Conservation (phyloP, 2,113 vertebrate species). For the Pomatorhinus ruficollis region DNA sequence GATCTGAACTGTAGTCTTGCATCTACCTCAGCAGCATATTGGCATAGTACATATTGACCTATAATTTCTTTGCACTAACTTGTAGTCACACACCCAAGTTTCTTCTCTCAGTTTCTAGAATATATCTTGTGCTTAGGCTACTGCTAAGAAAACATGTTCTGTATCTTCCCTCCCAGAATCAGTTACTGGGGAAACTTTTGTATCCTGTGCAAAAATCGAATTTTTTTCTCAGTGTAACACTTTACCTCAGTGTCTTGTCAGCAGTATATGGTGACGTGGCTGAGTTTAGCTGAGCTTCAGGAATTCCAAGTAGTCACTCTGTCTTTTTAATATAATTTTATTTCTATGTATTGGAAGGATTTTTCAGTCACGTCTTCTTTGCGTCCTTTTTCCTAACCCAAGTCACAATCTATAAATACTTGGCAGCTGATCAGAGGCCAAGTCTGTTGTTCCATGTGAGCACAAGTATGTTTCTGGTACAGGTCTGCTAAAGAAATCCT, state of each 20-base stretch:
- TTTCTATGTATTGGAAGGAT: not conserved
- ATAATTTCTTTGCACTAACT: not conserved
- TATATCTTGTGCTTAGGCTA: accelerated
- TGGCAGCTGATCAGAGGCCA: not conserved
- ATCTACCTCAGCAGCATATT: not conserved
- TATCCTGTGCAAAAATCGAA: not conserved
- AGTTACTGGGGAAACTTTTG: not conserved
- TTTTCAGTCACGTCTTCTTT: not conserved
- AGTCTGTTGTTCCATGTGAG: not conserved
- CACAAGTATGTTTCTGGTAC: not conserved
- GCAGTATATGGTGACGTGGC: not conserved
- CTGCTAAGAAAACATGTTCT: not conserved
- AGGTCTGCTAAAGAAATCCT: not conserved
- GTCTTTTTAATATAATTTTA: not conserved
- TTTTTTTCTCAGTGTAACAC: not conserved
- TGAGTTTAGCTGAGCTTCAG: not conserved
- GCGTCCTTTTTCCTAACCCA: not conserved
- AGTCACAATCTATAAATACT: not conserved
- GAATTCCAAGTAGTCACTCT: not conserved
- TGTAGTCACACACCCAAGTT: not conserved
- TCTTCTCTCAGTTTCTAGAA: not conserved
- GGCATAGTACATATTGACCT: not conserved
- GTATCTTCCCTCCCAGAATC: not conserved
- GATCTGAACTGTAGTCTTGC: not conserved
- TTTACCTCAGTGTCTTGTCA: not conserved